A percentile compares a stretch with the other conserved stretches of the same genome.
Conservation (phyloP, 2,113 vertebrate species). For the Athene cunicularia region DNA sequence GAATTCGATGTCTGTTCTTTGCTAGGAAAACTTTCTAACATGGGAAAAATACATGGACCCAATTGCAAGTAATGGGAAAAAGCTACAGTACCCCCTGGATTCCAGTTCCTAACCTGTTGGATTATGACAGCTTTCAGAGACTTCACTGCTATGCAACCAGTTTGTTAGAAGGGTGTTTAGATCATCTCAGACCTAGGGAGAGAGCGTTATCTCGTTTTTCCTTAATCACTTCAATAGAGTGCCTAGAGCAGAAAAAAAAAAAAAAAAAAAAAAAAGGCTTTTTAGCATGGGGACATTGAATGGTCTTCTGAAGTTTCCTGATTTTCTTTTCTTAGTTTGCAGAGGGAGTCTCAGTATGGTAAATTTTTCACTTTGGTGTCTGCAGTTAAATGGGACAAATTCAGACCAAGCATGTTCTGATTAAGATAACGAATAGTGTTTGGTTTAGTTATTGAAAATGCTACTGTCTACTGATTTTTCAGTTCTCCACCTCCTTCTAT, state of each 20-base stretch:
- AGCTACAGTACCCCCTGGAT: background rate
- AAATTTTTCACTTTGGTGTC: background rate
- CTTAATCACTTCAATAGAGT: background rate
- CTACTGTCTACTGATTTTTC: background rate
- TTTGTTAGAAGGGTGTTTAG: background rate
- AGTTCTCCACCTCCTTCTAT: background rate
- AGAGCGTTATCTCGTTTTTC: background rate
- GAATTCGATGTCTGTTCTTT: background rate
- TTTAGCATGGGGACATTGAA: background rate
- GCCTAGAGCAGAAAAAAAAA: background rate
- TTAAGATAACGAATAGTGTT: background rate
- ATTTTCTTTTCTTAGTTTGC: background rate
- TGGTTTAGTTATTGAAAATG: background rate
- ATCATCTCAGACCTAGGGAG: background rate
- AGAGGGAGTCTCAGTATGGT: background rate
- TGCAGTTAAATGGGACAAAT: background rate
- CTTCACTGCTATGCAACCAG: background rate
- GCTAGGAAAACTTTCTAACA: background rate
- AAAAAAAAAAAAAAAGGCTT: background rate
- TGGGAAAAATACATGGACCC: background rate
- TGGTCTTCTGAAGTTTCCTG: background rate
- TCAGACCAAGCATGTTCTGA: background rate
- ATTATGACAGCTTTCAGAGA: background rate
- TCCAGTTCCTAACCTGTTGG: background rate
- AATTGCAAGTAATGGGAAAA: background rate